Evolutionary conservation across 2,888 invertebrate genomes (phyloP), one percentile per base, ranked within the genome.

Genomic region (Brenthis daphne): DNA sequence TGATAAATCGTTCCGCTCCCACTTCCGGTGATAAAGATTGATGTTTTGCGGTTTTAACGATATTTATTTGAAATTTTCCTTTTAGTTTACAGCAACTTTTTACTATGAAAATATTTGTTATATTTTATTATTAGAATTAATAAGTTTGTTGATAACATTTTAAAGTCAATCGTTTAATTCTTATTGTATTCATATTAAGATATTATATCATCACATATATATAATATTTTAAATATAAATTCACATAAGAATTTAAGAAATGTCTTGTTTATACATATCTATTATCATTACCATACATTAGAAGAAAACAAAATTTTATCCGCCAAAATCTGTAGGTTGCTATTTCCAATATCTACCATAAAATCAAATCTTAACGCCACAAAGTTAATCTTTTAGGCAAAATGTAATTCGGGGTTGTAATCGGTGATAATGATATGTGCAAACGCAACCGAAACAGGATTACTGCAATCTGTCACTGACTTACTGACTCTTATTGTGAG

Each of bases 1-100:
- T 84, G 75, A 88, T 85, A 82, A 83, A 88, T 87, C 80, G 82
- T 79, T 80, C 78, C 79, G 79, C 75, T 77, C 83, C 85, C 82
- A 82, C 84, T 83, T 89, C 89, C 89, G 84, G 79, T 72, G 76
- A 75, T 77, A 76, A 75, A 81, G 81, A 81, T 81, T 79, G 77
- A 80, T 79, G 76, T 74, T 76, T 75, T 74, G 72, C 66, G 71
- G 63, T 60, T 57, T 50, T 20, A 48, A 13, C 47, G 43, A 57
- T 55, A 57, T 58, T 65, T 65, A 43, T 53, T 6, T 14, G 56
- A 61, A 14, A 29, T 50, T 61, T 16, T 29, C 54, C 33, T 68
- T 16, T 50, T 37, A 24, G 14, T 33, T 53, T 57, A 57, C 14
- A 57, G 29, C 33, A 20, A 0, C 20, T 11, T 54, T 53, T 63